These are phyloP conservation scores for Leucoptera coffeella DNA, from an alignment of 2,888 invertebrate genomes.

Conservation along the genomic window DNA sequence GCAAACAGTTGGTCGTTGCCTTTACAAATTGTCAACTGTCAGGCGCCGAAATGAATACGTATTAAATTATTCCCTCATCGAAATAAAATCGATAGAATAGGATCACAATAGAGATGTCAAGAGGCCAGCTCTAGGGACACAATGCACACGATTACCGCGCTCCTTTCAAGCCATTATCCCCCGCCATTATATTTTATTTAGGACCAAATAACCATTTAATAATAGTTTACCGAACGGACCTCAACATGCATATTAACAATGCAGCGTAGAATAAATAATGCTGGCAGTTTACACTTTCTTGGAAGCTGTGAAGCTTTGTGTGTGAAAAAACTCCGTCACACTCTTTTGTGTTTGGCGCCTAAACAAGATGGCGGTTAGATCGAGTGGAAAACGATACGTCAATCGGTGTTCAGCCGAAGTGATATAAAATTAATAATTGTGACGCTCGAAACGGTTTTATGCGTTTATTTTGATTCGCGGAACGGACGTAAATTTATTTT, in stretches of 20 bases:
- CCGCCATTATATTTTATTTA: conserved; percentile 52
- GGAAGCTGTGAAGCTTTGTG: too few species aligned
- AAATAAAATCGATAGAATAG: conserved; percentile 12
- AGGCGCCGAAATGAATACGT: conserved; percentile 21
- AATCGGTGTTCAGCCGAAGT: conserved; percentile 39
- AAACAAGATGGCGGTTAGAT: conserved; percentile 31
- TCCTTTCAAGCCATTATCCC: conserved; percentile 40
- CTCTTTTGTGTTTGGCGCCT: too few species aligned
- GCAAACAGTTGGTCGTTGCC: too few species aligned
- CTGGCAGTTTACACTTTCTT: conserved; percentile 51
- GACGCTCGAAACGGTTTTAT: too few species aligned
- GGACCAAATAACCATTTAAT: conserved; percentile 51
- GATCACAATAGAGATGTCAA: conserved; percentile 33
- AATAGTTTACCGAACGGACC: conserved; percentile 32
- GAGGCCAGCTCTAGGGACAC: conserved; percentile 25
- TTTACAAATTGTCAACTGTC: conserved; percentile 30
- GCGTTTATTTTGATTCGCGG: too few species aligned
- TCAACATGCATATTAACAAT: conserved; percentile 50
- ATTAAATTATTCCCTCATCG: conserved; percentile 20
- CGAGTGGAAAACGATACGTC: conserved; percentile 50
- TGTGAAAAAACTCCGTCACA: too few species aligned
- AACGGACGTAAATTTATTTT: too few species aligned
- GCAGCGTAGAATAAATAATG: conserved; percentile 51
- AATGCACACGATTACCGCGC: conserved; percentile 34
- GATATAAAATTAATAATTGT: conserved; percentile 45